Evolutionary conservation across 2,888 invertebrate species (phyloP).

Genomic region (Cryptops parisi): DNA sequence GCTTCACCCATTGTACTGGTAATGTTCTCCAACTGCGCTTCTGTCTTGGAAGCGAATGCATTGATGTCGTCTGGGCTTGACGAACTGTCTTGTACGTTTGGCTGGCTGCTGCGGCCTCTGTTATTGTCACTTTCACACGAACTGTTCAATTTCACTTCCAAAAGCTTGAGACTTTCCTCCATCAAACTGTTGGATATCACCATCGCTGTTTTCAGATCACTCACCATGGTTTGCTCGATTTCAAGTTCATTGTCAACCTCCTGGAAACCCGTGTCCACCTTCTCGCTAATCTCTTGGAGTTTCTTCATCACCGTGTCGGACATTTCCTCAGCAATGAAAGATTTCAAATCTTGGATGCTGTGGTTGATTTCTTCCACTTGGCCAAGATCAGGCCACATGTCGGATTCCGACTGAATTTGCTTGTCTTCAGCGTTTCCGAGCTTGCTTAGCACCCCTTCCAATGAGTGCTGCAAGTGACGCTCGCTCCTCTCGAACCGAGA

Average conservation of each 20-base stretch:
- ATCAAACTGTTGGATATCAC: not conserved
- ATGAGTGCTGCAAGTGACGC: conserved; percentile 17
- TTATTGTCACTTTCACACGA: not conserved
- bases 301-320: conserved; percentile 5
- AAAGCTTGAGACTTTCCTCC: not conserved
- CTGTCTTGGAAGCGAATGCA: not conserved
- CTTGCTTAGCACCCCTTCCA: conserved; percentile 18
- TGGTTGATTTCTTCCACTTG: conserved; percentile 12
- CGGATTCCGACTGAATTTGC: conserved; percentile 12
- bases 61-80: not conserved
- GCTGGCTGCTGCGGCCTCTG: not conserved
- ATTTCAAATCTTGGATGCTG: conserved; percentile 11
- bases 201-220: not conserved
- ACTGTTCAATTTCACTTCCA: not conserved
- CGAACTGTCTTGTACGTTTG: not conserved
- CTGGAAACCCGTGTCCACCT: conserved; percentile 2
- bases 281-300: not conserved
- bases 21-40: conserved; percentile 13
- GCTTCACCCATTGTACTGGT: conserved; percentile 16
- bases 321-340: conserved; percentile 17
- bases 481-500: conserved; percentile 15
- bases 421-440: conserved; percentile 19
- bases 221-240: not conserved
- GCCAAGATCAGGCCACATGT: conserved; percentile 8
- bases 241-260: conserved; percentile 1